Base-by-base conservation (phyloP, 1,140 invertebrate species). In the Coenobita brevimanus region DNA sequence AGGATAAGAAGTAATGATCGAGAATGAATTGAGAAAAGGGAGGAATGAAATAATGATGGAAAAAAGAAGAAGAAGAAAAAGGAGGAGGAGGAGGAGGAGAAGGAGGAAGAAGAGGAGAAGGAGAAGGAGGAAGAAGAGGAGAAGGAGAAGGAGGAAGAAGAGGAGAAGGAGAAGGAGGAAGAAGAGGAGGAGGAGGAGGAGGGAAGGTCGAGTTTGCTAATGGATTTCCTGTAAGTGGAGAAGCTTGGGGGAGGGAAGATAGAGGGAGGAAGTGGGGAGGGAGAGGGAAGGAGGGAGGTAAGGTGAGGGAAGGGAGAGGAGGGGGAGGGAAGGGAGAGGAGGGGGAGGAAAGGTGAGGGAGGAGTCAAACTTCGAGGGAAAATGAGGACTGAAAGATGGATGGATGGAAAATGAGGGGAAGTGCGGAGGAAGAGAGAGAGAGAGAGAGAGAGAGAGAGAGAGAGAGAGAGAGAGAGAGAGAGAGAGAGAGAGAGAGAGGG, bases 201-300 rank as follows among this genome's bases (percentile, higher is more conserved):
- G 67, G 41, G 67, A 71, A 38, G 41, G 67, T 38, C 33, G n/a
- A n/a, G n/a, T n/a, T n/a, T n/a, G n/a, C n/a, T n/a, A n/a, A n/a
- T n/a, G n/a, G n/a, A n/a, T 57, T n/a, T 13, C 13, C 13, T 10
- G 10, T 13, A n/a, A n/a, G n/a, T n/a, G n/a, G n/a, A n/a, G n/a
- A n/a, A n/a, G n/a, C n/a, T n/a, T n/a, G n/a, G n/a, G n/a, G n/a
- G n/a, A n/a, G n/a, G n/a, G n/a, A n/a, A n/a, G n/a, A n/a, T n/a
- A n/a, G n/a, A n/a, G n/a, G n/a, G n/a, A n/a, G n/a, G n/a, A n/a
- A n/a, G n/a, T n/a, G n/a, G n/a, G n/a, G n/a, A n/a, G n/a, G n/a
- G n/a, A n/a, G n/a, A n/a, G 62, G n/a, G 67, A 71, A 38, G 41
- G 67, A 71, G 67, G 41, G 67, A 71, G 67, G 41, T 30, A 71